phyloP scores from a whole-genome alignment of 53 echinoderm and acorn worm genomes.

The Antedon mediterranea region DNA sequence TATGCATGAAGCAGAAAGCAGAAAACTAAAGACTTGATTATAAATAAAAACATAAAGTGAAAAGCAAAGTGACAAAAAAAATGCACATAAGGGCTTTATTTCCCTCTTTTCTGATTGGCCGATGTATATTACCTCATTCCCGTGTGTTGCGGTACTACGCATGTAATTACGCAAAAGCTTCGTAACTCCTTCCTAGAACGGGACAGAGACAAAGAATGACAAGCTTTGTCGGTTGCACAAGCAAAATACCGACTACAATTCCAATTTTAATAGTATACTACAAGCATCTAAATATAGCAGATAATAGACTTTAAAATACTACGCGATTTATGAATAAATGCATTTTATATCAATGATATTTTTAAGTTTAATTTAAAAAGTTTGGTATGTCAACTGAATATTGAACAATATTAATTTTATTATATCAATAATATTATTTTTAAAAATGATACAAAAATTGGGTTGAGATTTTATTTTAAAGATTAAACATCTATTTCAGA shows the following conservation, averaged over 20 bases:
- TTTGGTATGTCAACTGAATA: too few species aligned
- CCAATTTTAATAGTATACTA: not conserved
- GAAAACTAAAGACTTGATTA: not conserved
- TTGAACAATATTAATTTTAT: too few species aligned
- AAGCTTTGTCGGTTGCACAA: not conserved
- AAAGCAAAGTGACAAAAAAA: not conserved
- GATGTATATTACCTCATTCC: conserved; percentile 56
- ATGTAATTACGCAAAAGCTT: conserved; percentile 98
- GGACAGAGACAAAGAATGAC: conserved; percentile 15
- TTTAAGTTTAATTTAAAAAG: too few species aligned
- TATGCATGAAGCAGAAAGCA: not conserved
- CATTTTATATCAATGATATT: too few species aligned
- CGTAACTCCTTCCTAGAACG: conserved; percentile 84
- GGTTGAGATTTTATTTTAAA: too few species aligned
- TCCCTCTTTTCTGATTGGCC: not conserved
- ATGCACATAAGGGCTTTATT: not conserved
- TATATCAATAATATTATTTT: too few species aligned
- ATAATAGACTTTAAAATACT: not conserved
- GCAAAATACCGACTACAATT: not conserved
- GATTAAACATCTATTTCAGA: too few species aligned
- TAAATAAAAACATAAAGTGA: not conserved
- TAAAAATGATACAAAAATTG: too few species aligned
- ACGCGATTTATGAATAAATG: too few species aligned
- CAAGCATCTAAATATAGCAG: not conserved
- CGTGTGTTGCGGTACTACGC: conserved; percentile 64